Conservation (phyloP, 1,140 invertebrate species). For the Lucilia cuprina region DNA sequence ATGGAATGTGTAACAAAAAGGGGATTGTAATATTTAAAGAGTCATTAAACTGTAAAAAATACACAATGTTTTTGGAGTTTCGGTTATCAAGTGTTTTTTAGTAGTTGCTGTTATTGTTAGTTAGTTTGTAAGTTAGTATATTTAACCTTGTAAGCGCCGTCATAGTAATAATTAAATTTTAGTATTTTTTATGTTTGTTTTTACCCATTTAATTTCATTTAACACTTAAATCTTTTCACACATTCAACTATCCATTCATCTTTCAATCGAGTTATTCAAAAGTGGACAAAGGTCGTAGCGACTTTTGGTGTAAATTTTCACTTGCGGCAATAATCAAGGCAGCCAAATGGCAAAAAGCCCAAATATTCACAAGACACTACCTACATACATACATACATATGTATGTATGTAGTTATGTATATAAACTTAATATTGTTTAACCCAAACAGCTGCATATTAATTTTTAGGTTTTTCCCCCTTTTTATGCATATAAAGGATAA, state of each 20-base stretch:
- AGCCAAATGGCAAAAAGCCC: constrained; percentile 23
- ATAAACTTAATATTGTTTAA: neutral
- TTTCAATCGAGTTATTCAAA: neutral
- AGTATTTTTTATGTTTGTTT: neutral
- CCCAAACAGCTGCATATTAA: constrained; percentile 1
- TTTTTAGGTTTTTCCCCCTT: constrained; percentile 2
- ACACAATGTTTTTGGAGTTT: no score
- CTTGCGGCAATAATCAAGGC: constrained; percentile 16
- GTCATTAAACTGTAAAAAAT: no score
- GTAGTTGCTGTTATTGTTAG: no score
- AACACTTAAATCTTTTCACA: neutral
- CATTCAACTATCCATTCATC: neutral
- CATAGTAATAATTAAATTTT: neutral
- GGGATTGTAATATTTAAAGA: neutral
- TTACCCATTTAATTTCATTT: neutral
- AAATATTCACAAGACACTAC: constrained; percentile 1
- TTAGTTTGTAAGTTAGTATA: no score
- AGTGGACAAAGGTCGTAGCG: constrained; percentile 20
- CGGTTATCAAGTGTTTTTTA: no score
- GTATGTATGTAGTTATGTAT: no score
- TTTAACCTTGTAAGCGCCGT: neutral
- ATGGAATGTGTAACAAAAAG: neutral
- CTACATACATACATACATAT: no score
- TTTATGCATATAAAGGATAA: constrained; percentile 17
- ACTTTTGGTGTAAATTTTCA: constrained; percentile 27